Evolutionary conservation across 2,888 invertebrate genomes (phyloP).

Genomic region (Scelioninae gen. 2): DNA sequence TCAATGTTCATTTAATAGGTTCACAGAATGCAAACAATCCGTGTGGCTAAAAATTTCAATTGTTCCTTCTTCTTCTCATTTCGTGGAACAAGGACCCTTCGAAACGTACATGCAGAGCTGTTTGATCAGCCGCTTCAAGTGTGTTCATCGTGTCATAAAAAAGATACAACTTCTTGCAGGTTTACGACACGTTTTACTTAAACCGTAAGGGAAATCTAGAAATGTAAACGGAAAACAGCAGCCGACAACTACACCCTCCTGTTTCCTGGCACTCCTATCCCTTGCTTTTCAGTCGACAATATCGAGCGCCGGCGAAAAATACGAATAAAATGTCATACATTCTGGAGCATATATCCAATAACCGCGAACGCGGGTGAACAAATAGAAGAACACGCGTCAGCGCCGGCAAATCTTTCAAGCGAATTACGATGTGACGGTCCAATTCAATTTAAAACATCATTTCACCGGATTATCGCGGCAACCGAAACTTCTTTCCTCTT

Average conservation of each 20-base stretch:
- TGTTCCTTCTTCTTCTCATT: background rate
- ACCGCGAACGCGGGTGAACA: constrained; percentile 26
- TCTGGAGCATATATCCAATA: constrained; percentile 32
- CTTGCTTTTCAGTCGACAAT: constrained; percentile 35
- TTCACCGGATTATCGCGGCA: constrained; percentile 26
- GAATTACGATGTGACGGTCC: constrained; percentile 20
- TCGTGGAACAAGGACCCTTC: too few relatives aligned
- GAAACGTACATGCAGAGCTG: constrained; percentile 19
- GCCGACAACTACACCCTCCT: constrained; percentile 34
- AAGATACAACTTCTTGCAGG: constrained; percentile 25
- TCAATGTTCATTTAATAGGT: too few relatives aligned
- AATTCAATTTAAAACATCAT: constrained; percentile 34
- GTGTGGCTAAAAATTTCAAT: too few relatives aligned
- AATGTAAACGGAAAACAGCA: constrained; percentile 44
- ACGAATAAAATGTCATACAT: constrained; percentile 46
- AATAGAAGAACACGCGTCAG: constrained; percentile 21
- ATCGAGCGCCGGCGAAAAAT: constrained; percentile 47
- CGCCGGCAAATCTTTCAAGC: constrained; percentile 10
- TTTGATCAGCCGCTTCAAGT: constrained; percentile 16
- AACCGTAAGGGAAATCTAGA: constrained; percentile 52
- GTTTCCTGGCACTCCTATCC: constrained; percentile 33
- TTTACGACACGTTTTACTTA: constrained; percentile 35
- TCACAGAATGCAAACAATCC: too few relatives aligned
- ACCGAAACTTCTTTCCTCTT: constrained; percentile 8
- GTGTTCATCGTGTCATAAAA: constrained; percentile 38